Base-by-base conservation (phyloP, 2,113 vertebrate species). In the Hyperoodon ampullatus region DNA sequence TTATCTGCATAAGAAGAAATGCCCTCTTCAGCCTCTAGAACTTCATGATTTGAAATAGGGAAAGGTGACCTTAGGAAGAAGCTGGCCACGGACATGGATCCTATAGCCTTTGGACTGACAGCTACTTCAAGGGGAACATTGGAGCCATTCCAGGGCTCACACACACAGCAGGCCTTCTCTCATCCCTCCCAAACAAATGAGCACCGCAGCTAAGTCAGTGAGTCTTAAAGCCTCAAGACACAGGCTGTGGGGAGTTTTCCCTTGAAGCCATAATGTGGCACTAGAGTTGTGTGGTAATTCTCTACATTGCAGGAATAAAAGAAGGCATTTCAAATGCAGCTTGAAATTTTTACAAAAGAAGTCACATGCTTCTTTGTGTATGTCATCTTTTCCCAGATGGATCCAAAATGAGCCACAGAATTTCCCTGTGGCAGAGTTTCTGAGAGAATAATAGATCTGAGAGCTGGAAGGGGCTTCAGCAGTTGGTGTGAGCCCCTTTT, bases 371-470 rank as follows among this genome's bases (percentile, higher is more conserved):
- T 98, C 81, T 96, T 85, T 50, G 74, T 21, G 53, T 88, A 55
- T 88, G 93, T 97, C 96, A 90, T 96, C 93, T 95, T 95, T 93
- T 58, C 96, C 95, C 93, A 96, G 91, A 94, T 94, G 96, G 81
- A 42, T 47, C 83, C 93, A 58, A 77, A 95, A 55, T 3, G 66
- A 94, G 61, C 72, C 77, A 35, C 83, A 77, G 75, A 24, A 93
- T 88, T 93, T 94, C 83, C 85, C 61, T 83, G 23, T 39, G 61
- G 81, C 44, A 23, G 71, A 44, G 35, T 92, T 90, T 95, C 75
- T 77, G 93, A 85, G 77, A 53, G 81, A 81, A 68, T 72, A 55
- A 5, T 5, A 66, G 91, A 68, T 74, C 55, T 8, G 30, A 95
- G 81, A 84, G 35, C 61, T 68, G 55, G 77, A 65, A 91, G 55